Base-by-base conservation (phyloP, 2,888 invertebrate species). In the Lithosia quadra region DNA sequence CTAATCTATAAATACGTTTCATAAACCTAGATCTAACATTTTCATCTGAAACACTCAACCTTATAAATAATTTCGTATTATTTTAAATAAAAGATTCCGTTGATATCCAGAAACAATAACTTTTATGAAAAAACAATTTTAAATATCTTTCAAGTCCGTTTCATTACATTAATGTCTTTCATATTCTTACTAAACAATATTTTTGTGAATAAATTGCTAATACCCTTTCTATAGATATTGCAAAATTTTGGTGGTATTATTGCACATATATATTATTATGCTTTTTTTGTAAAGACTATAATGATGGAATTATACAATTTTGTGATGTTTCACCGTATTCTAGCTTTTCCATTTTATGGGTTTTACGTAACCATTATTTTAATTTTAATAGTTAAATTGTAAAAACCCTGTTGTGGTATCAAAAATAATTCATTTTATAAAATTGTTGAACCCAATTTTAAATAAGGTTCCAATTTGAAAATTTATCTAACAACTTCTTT, bases 371-470 rank as follows among this genome's bases (percentile, higher is more conserved):
- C 53, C 28, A 36, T 18, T 10, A 15, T 24, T 43, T 24, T 15
- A 10, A 22, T 62, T 21, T 62, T 49, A 28, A 62, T n/a, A 33
- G 39, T 53, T 33, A 62, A 9, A 43, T 33, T 63, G 49, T 62
- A 63, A 34, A 63, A 55, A 53, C 68, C 74, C 66, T 72, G 71
- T 69, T 69, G 70, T 68, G 75, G 81, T 87, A 88, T 87, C 85
- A 87, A 88, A 87, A 87, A 87, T 86, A 86, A 81, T 77, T 76
- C 75, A 68, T 68, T 72, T 74, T 76, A 70, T 68, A 73, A 57
- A 66, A 69, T 49, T 66, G 34, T 39, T 57, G 58, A 65, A 57
- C 39, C 34, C 61, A 34, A 56, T 33, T 62, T 65, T 63, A 28
- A 67, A 49, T 75, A 72, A 68, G 11, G 62, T 59, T 58, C 66